A percentile compares a stretch with the other conserved stretches of the same genome.
phyloP scores from a whole-genome alignment of 1,140 invertebrate genomes.

The Colletes gigas region DNA sequence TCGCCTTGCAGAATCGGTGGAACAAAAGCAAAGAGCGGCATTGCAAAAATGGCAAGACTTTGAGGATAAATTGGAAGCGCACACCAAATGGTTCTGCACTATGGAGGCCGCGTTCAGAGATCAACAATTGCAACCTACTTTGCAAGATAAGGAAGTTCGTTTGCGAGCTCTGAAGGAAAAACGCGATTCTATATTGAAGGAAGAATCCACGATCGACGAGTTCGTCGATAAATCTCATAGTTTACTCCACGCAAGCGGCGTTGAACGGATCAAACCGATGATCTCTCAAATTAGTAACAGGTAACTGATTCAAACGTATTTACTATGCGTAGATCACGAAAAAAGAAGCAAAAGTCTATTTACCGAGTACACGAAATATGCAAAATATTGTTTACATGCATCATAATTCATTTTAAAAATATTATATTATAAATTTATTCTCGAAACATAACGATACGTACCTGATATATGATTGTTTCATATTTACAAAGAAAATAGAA shows the following conservation, averaged over 20 bases:
- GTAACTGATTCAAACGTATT: slow-evolving; percentile 48
- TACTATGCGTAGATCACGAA: too few species aligned
- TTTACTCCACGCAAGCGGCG: slow-evolving; percentile 90
- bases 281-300: slow-evolving; percentile 94
- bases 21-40: slow-evolving; percentile 87
- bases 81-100: slow-evolving; percentile 92
- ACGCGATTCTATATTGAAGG: slow-evolving; percentile 87
- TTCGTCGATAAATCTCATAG: slow-evolving; percentile 95
- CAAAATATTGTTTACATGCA: too few species aligned
- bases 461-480: too few species aligned
- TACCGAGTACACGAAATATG: too few species aligned
- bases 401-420: too few species aligned
- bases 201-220: slow-evolving; percentile 91
- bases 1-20: slow-evolving; percentile 80
- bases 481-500: too few species aligned
- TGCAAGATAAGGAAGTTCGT: slow-evolving; percentile 90
- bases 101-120: slow-evolving; percentile 92
- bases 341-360: too few species aligned
- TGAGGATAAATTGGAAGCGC: slow-evolving; percentile 89
- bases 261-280: slow-evolving; percentile 92
- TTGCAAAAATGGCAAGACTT: slow-evolving; percentile 93
- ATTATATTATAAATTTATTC: too few species aligned
- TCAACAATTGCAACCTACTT: slow-evolving; percentile 89
- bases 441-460: too few species aligned
- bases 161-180: slow-evolving; percentile 88